Base-by-base conservation (phyloP, 2,797 vertebrate species). In the Gambelia wislizenii region DNA sequence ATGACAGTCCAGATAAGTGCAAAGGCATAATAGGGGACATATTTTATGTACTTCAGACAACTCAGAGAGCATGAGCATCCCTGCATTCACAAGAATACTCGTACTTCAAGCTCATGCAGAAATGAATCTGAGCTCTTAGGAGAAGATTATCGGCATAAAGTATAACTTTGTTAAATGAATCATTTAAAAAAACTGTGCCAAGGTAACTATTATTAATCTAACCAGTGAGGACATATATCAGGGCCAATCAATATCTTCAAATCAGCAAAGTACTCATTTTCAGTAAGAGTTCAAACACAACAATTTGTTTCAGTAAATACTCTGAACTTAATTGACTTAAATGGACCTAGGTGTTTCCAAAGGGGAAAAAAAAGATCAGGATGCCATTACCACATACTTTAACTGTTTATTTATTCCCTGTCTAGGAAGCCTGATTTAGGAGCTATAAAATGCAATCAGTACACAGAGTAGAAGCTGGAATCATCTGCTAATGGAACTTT, bases 401-500 rank as follows among this genome's bases (percentile, higher is more conserved):
- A 97, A 97, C 96, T 97, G 97, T 98, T 99, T 99, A 99, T 99
- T 99, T 99, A 99, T 98, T 98, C 97, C 97, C 97, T 94, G 97
- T 97, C 98, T 93, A 92, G 33, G 95, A 93, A 96, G 86, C 78
- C 98, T 99, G 98, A 99, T 99, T 99, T 99, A 99, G 97, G 97
- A 97, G 96, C 97, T 96, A 96, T 96, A 96, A 98, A 98, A 98
- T 96, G 98, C 98, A 97, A 98, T 97, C 97, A 95, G 97, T 98
- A 98, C 98, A 98, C 97, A 98, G 98, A 98, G 97, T 98, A 97
- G 97, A 97, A 97, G 97, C 95, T 97, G 96, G 98, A 98, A 98
- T 98, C 98, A 98, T 98, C 97, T 97, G 96, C 98, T 99, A 99
- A 99, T 99, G 99, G 99, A 99, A 98, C 96, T 96, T 97, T 96